Evolutionary conservation across 2,888 invertebrate species (phyloP).

Genomic region (Chrysodeixis includens): DNA sequence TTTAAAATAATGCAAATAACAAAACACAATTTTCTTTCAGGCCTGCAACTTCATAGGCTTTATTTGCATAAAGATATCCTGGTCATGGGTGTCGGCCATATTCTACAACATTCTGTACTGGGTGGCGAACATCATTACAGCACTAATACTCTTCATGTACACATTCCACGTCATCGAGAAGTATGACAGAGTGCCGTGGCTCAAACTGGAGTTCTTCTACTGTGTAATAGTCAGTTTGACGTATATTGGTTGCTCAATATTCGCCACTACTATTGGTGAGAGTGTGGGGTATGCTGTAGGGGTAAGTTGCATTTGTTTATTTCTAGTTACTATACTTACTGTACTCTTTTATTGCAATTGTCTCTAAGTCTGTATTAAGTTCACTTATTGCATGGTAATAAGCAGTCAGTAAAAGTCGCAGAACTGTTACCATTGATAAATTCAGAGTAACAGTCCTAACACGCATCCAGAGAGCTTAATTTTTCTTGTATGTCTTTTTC

Average conservation of each 20-base stretch:
- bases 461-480: too few relatives aligned
- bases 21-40: constrained; percentile 77
- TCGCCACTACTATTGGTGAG: constrained; percentile 90
- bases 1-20: neutral
- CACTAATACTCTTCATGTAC: constrained; percentile 93
- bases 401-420: too few relatives aligned
- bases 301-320: constrained; percentile 87
- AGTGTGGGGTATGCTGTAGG: constrained; percentile 92
- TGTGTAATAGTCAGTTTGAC: constrained; percentile 91
- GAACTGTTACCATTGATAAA: too few relatives aligned
- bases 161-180: constrained; percentile 95
- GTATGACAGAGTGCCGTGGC: constrained; percentile 94
- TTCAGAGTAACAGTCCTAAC: too few relatives aligned
- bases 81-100: constrained; percentile 90
- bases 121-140: constrained; percentile 94
- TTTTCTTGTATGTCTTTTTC: too few relatives aligned
- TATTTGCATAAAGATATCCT: constrained; percentile 93
- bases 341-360: neutral
- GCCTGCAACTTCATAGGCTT: constrained; percentile 93
- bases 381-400: too few relatives aligned
- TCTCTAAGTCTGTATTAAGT: neutral
- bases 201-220: constrained; percentile 93
- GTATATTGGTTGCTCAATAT: constrained; percentile 93
- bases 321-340: neutral
- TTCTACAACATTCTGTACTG: constrained; percentile 95